Percentiles rank a stretch among this genome's conserved stretches.
phyloP scores from a whole-genome alignment of 1,140 invertebrate genomes.

The Babylonia areolata region DNA sequence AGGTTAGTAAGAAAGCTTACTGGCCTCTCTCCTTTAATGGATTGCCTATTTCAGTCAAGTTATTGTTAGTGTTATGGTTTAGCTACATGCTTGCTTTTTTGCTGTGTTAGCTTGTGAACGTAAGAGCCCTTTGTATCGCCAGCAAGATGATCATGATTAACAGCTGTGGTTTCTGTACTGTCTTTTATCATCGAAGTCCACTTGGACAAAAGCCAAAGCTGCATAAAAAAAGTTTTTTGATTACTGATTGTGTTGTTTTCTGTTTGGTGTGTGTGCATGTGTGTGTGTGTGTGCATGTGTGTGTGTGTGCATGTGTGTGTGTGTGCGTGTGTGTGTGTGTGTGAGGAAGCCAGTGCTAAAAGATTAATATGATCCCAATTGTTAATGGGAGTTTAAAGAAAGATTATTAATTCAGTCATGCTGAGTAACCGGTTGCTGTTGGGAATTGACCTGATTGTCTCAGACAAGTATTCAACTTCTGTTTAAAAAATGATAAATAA shows the following conservation, averaged over 20 bases:
- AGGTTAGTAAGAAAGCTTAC: too few species aligned
- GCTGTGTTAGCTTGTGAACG: not conserved
- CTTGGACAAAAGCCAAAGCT: slow-evolving; percentile 27
- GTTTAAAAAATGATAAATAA: too few species aligned
- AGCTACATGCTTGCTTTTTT: not conserved
- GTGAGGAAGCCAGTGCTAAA: too few species aligned
- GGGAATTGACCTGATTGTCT: too few species aligned
- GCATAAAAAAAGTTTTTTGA: slow-evolving; percentile 22
- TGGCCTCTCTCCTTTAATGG: too few species aligned
- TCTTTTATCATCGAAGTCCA: slow-evolving; percentile 28
- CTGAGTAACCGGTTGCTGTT: too few species aligned
- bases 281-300: slow-evolving; percentile 25
- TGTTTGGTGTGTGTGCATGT: slow-evolving; percentile 4
- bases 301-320: not conserved
- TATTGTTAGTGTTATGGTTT: not conserved
- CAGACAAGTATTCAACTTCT: too few species aligned
- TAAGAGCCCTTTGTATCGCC: not conserved
- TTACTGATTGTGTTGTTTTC: not conserved
- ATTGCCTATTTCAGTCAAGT: too few species aligned
- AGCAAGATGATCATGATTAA: slow-evolving; percentile 4
- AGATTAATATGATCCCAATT: too few species aligned
- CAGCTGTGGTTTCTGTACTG: slow-evolving; percentile 9
- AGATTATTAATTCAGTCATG: too few species aligned
- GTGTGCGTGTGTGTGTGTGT: not conserved
- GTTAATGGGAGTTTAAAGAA: too few species aligned